Evolutionary conservation across 2,888 invertebrate species (phyloP), one percentile per base, ranked within the genome.

Genomic region (Acronicta aceris): DNA sequence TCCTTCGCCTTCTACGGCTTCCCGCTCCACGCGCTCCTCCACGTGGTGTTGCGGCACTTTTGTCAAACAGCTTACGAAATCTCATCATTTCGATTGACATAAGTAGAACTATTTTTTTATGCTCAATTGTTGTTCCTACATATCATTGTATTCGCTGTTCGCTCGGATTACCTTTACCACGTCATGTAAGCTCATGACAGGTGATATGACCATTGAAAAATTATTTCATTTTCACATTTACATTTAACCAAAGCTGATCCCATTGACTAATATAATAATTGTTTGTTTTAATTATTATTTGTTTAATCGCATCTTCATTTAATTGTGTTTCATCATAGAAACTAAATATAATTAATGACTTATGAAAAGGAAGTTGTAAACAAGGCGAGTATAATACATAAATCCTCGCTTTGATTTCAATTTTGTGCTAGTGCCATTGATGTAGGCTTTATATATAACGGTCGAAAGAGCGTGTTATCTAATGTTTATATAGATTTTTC

Each of bases 1-100:
- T 50, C 75, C 81, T 38, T 76, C 85, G 52, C 66, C 80, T 69
- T 69, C 77, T 73, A 40, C 86, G 77, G 59, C 81, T 80, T 61
- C 86, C 79, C 92, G 92, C 81, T 95, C 95, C 58, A 95, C 95
- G 43, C 95, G 96, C 77, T 96, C 96, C 64, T 96, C 96, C 73
- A 96, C 96, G 30, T 97, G 97, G 97, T 97, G 97, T 90, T 97
- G 97, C 89, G 97, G 97, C 86, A 96, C 96, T 77, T 97, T 97
- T 92, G 97, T 97, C 87, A 96, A 96, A 89, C 97, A 97, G 79
- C 96, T 97, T 92, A 96, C 96, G 80, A 97, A 97, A 91, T 96
- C 97, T 56, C 97, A 97, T 86, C 96, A 96, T 86, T 95, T 96
- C 92, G 96, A 96, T 91, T 96, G 95, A 93, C 90, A 89, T 78